Evolutionary conservation across 2,888 invertebrate species (phyloP).

Genomic region (Plebejus anna): DNA sequence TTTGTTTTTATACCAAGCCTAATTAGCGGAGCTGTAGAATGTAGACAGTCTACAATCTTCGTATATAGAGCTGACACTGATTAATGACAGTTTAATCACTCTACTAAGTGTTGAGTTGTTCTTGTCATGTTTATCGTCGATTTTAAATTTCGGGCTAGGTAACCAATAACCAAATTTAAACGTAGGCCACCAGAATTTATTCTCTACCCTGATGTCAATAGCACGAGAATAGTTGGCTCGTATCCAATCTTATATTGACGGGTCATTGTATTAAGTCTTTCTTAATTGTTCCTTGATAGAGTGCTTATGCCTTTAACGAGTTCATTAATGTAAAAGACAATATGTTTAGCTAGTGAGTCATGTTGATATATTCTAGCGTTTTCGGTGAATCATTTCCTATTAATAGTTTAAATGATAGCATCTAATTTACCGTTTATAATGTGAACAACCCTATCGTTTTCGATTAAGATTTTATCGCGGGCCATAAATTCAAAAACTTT

Average conservation of each 20-base stretch:
- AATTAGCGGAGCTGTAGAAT: neutral
- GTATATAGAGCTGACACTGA: conserved; percentile 1
- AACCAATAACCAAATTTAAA: conserved; percentile 11
- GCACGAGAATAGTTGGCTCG: conserved; percentile 9
- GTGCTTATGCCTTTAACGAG: conserved; percentile 11
- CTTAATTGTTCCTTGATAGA: conserved; percentile 21
- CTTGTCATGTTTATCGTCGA: conserved; percentile 12
- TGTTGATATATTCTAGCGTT: conserved; percentile 11
- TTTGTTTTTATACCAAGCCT: neutral
- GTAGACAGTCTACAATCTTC: neutral
- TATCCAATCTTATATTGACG: conserved; percentile 8
- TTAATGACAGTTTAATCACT: conserved; percentile 5
- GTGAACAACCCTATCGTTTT: conserved; percentile 21
- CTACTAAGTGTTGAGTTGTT: conserved; percentile 3
- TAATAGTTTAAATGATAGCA: conserved; percentile 19
- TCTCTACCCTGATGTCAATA: conserved; percentile 9
- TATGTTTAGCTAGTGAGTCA: conserved; percentile 15
- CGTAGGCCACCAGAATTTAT: neutral
- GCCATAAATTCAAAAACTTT: neutral
- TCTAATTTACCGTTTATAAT: neutral
- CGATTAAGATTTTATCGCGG: conserved; percentile 9
- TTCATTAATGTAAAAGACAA: conserved; percentile 11
- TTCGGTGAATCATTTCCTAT: conserved; percentile 24
- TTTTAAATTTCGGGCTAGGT: neutral
- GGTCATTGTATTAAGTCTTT: conserved; percentile 11